These are phyloP conservation scores for Halictus ligatus DNA, from an alignment of 2,888 invertebrate species.

Conservation along the genomic window DNA sequence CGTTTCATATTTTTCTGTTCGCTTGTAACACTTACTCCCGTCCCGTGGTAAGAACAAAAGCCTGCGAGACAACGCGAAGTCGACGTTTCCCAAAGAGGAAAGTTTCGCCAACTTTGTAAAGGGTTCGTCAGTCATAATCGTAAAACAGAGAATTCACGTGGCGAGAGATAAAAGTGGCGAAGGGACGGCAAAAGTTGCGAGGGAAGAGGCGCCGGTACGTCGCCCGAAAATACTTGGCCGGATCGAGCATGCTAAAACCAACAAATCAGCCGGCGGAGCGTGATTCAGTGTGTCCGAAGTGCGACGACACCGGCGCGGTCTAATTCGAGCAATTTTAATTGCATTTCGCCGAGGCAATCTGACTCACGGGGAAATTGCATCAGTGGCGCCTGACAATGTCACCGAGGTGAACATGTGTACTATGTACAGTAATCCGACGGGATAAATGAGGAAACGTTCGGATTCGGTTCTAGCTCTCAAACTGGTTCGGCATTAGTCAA, in stretches of 20 bases:
- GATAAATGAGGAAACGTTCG: constrained; percentile 2
- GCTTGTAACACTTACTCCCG: neutral
- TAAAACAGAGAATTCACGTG: neutral
- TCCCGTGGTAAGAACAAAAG: neutral
- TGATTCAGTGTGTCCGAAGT: constrained; percentile 39
- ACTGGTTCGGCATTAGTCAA: neutral
- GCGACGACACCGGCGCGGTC: constrained; percentile 48
- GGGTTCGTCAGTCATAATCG: neutral
- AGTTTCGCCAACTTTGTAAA: neutral
- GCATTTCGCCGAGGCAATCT: constrained; percentile 32
- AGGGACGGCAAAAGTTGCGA: neutral
- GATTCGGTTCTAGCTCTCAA: neutral
- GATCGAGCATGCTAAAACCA: constrained; percentile 39
- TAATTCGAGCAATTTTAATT: constrained; percentile 61
- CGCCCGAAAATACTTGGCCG: constrained; percentile 24
- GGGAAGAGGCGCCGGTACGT: neutral
- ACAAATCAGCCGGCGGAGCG: neutral
- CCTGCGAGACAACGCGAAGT: neutral
- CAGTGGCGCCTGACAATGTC: constrained; percentile 3
- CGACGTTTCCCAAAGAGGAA: neutral
- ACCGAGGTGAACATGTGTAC: neutral
- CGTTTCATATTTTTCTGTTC: neutral
- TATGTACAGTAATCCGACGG: neutral
- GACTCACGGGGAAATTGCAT: constrained; percentile 53
- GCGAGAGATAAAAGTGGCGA: neutral